phyloP scores from a whole-genome alignment of 2,113 vertebrate genomes.

The Pitta sordida region DNA sequence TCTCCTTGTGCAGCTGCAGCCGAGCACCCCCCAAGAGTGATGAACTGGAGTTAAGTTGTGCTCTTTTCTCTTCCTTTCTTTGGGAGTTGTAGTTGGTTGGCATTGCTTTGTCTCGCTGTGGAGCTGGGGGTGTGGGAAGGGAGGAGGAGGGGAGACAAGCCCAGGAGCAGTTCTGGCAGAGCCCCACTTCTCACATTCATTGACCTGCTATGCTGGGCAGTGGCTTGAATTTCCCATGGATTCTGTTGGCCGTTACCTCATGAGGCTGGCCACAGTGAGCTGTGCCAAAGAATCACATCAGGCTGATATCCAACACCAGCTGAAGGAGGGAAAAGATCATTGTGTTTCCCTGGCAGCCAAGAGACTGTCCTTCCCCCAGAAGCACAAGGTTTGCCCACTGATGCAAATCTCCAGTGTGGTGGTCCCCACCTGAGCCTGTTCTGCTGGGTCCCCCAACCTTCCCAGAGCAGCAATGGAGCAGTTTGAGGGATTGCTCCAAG shows the following conservation, averaged over 20 bases:
- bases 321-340: not conserved
- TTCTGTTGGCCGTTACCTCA: not conserved
- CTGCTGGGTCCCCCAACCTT: not conserved
- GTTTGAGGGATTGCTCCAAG: not conserved
- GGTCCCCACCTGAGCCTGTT: not conserved
- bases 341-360: not conserved
- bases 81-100: not conserved
- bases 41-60: not conserved
- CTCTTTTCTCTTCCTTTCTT: not conserved
- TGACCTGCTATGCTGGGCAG: not conserved
- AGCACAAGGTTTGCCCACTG: not conserved
- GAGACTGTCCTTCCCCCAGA: not conserved
- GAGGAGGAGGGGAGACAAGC: not conserved
- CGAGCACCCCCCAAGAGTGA: not conserved
- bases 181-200: not conserved
- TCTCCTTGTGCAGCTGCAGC: not conserved
- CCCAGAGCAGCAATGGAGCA: not conserved
- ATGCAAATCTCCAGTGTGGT: not conserved
- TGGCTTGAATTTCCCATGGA: constrained; percentile 24
- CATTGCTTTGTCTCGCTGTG: not conserved
- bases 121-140: constrained; percentile 19
- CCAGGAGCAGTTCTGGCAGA: not conserved
- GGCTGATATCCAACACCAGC: constrained; percentile 45
- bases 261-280: not conserved
- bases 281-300: constrained; percentile 52